Evolutionary conservation across 2,113 vertebrate species (phyloP).

Genomic region (Perca flavescens): DNA sequence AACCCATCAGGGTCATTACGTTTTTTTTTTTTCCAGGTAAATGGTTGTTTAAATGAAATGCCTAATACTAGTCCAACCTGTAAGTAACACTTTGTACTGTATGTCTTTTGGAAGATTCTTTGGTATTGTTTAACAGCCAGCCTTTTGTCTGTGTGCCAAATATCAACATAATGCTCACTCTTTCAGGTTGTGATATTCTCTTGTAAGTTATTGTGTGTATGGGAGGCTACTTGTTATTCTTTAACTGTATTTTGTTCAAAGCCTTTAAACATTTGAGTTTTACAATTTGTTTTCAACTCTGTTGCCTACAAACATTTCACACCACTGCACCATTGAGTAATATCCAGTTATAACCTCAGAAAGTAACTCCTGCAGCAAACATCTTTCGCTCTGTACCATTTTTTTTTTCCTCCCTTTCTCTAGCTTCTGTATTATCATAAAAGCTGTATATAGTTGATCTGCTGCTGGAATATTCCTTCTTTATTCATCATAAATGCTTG

Average conservation of each 20-base stretch:
- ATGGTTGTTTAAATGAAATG: slow-evolving; percentile 27
- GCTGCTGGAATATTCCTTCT: slow-evolving; percentile 9
- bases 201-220: slow-evolving; percentile 66
- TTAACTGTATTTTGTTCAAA: slow-evolving; percentile 26
- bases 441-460: slow-evolving; percentile 23
- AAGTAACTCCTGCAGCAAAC: not conserved
- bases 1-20: not conserved
- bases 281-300: not conserved
- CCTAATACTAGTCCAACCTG: not conserved
- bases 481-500: slow-evolving; percentile 25
- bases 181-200: slow-evolving; percentile 43
- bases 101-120: not conserved
- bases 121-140: not conserved
- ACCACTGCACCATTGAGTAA: slow-evolving; percentile 2
- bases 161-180: slow-evolving; percentile 19
- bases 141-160: slow-evolving; percentile 42
- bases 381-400: not conserved
- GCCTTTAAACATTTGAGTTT: slow-evolving; percentile 23
- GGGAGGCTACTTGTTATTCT: slow-evolving; percentile 29
- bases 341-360: slow-evolving; percentile 5
- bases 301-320: slow-evolving; percentile 51
- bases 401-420: not conserved
- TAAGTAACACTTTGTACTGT: slow-evolving; percentile 17
- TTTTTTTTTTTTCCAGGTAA: not conserved
- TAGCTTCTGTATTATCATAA: not conserved